Conservation (phyloP, 2,113 vertebrate genomes). For the Neomonachus schauinslandi region DNA sequence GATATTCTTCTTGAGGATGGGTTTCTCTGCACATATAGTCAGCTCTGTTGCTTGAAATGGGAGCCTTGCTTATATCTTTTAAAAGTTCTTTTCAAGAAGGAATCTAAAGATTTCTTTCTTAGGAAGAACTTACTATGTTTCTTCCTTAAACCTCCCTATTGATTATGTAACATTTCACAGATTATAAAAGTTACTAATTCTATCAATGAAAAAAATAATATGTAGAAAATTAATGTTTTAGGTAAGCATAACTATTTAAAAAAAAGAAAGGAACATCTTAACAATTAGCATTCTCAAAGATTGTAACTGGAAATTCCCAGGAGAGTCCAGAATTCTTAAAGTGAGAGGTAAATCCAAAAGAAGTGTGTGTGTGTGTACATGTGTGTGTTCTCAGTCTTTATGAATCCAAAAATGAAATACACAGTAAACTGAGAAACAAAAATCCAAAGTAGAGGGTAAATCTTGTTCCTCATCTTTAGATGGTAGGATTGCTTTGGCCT, state of each 20-base stretch:
- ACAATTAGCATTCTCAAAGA: slow-evolving; percentile 25
- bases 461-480: slow-evolving; percentile 25
- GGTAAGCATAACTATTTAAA: slow-evolving; percentile 3
- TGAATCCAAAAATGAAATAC: slow-evolving; percentile 15
- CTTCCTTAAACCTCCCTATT: neutral
- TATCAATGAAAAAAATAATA: neutral
- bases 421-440: slow-evolving; percentile 22
- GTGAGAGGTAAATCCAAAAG: neutral
- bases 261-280: neutral
- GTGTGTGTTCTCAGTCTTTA: neutral
- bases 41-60: neutral
- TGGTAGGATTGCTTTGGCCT: neutral
- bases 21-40: neutral
- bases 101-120: slow-evolving; percentile 6
- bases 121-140: neutral
- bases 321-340: neutral
- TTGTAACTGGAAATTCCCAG: neutral
- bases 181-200: slow-evolving; percentile 38
- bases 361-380: neutral
- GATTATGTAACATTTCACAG: neutral
- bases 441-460: neutral
- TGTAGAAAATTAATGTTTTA: neutral
- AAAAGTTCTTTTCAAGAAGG: slow-evolving; percentile 36
- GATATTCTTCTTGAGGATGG: neutral
- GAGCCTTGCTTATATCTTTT: slow-evolving; percentile 2